A percentile compares a stretch with the other conserved stretches of the same genome.
Evolutionary conservation across 2,888 invertebrate species (phyloP).

Genomic region (Amphipoea oculea): DNA sequence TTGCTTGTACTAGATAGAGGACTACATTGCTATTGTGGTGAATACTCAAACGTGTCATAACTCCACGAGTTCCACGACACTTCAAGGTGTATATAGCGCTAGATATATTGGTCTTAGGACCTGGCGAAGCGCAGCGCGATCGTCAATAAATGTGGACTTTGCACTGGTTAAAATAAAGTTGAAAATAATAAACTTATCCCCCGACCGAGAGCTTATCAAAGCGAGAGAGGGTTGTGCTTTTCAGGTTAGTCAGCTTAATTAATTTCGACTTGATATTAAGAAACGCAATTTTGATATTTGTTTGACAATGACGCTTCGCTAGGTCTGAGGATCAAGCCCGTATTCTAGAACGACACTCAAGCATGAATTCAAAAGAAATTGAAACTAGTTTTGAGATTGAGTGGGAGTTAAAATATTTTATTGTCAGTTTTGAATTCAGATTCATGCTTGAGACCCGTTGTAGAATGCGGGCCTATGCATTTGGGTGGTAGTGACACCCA

Average conservation of each 20-base stretch:
- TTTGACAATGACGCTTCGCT: background rate
- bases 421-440: slow-evolving; percentile 7
- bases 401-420: background rate
- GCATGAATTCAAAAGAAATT: background rate
- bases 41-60: background rate
- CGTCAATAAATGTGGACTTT: background rate
- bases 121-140: background rate
- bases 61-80: background rate
- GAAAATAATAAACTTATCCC: background rate
- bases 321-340: background rate
- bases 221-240: rapidly evolving
- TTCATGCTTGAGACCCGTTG: slow-evolving; percentile 6
- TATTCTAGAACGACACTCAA: background rate
- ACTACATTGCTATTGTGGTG: background rate
- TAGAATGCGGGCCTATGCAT: background rate
- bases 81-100: background rate
- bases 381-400: slow-evolving; percentile 8
- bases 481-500: background rate
- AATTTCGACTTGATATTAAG: background rate
- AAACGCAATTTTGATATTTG: background rate
- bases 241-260: background rate
- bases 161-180: background rate
- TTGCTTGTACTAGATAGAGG: background rate
- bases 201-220: background rate
- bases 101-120: background rate